A percentile compares a stretch with the other conserved stretches of the same genome.
These are phyloP conservation scores for Nothoprocta perdicaria DNA, from an alignment of 2,113 vertebrate genomes.

Conservation along the genomic window DNA sequence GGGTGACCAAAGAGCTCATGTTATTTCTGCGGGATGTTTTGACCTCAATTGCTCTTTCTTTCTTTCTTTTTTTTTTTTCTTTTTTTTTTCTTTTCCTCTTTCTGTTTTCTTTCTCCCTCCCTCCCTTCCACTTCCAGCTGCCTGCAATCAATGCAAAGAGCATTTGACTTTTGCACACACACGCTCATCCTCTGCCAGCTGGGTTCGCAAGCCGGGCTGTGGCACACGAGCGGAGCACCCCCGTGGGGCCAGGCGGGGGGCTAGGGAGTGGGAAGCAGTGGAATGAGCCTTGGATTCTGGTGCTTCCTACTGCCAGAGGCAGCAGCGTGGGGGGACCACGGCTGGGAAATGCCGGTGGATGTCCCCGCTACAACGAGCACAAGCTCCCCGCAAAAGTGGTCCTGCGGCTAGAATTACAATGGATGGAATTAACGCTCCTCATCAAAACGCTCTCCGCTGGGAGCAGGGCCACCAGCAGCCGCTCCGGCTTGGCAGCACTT, in stretches of 20 bases:
- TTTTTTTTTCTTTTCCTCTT: fast-evolving
- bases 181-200: background rate
- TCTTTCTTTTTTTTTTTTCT: fast-evolving
- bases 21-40: fast-evolving
- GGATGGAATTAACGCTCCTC: background rate
- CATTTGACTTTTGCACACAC: background rate
- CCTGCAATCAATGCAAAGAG: background rate
- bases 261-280: fast-evolving
- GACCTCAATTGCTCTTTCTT: background rate
- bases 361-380: background rate
- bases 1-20: background rate
- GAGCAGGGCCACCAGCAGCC: background rate
- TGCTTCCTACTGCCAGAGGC: background rate
- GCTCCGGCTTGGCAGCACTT: background rate
- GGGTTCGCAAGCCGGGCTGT: fast-evolving
- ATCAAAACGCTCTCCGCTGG: background rate
- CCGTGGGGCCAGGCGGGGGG: background rate
- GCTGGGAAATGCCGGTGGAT: background rate
- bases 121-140: background rate
- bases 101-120: too few relatives aligned
- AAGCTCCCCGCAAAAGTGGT: background rate
- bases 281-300: fast-evolving
- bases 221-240: background rate
- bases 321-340: fast-evolving
- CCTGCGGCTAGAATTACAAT: conserved; percentile 17